These are phyloP conservation scores for Hermodice carunculata DNA, from an alignment of 2,888 invertebrate species.

Conservation along the genomic window DNA sequence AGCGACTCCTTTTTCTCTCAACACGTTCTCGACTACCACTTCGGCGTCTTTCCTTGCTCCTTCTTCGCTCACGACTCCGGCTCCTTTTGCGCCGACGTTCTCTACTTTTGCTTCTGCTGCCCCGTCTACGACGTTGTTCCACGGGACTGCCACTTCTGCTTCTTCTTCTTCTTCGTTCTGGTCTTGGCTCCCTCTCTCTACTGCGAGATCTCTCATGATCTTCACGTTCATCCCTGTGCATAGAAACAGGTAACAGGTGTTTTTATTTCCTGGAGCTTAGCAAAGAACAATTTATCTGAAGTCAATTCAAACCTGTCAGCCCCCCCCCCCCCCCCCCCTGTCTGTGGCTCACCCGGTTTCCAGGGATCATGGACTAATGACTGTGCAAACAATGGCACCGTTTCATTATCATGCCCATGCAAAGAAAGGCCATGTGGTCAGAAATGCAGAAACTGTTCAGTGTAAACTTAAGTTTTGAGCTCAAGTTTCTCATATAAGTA, in stretches of 20 bases:
- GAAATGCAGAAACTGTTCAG: no score
- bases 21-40: slow-evolving; percentile 24
- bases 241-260: no score
- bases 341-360: no score
- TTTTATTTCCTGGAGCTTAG: no score
- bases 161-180: not conserved
- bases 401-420: no score
- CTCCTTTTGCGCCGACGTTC: slow-evolving; percentile 7
- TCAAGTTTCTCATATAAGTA: no score
- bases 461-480: no score
- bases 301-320: not conserved
- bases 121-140: not conserved
- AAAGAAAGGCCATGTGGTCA: no score
- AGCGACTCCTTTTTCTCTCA: slow-evolving; percentile 24
- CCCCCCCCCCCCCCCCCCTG: not conserved
- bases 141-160: not conserved
- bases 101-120: not conserved
- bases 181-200: not conserved
- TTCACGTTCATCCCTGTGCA: no score
- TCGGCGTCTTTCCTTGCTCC: slow-evolving; percentile 19
- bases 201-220: not conserved
- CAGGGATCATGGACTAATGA: no score
- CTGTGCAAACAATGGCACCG: no score
- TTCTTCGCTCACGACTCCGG: slow-evolving; percentile 13
- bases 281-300: no score